Conservation (phyloP, 2,797 vertebrate genomes). For the Ataeniobius toweri region DNA sequence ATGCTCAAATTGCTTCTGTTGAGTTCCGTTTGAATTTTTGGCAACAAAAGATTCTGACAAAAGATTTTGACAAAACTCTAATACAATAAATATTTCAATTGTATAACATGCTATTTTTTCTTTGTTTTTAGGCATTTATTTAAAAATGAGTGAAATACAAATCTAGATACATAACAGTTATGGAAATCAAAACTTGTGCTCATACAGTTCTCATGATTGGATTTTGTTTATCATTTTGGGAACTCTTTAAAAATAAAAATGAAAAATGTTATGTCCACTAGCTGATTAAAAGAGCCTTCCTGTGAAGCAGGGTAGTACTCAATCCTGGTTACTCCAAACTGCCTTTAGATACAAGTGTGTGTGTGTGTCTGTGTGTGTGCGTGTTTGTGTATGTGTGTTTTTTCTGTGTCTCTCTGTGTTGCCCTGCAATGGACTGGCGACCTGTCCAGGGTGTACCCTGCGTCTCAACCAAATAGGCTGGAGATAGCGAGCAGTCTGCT, state of each 20-base stretch:
- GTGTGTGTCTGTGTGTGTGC: too few species aligned
- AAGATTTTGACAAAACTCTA: not conserved
- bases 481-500: constrained; percentile 16
- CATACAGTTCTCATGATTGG: not conserved
- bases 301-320: not conserved
- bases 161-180: not conserved
- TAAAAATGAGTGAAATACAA: not conserved
- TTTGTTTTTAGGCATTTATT: not conserved
- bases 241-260: not conserved
- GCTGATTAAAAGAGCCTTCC: not conserved
- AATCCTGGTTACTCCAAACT: not conserved
- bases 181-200: not conserved
- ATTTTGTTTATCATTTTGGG: not conserved
- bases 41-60: not conserved
- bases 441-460: not conserved
- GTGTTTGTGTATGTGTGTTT: too few species aligned
- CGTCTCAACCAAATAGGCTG: not conserved
- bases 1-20: not conserved
- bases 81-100: not conserved
- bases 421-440: not conserved
- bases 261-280: not conserved
- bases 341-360: not conserved
- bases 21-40: not conserved
- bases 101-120: not conserved
- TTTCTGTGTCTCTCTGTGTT: not conserved